Base-by-base conservation (phyloP, 2,113 vertebrate species). In the Oxyura jamaicensis region DNA sequence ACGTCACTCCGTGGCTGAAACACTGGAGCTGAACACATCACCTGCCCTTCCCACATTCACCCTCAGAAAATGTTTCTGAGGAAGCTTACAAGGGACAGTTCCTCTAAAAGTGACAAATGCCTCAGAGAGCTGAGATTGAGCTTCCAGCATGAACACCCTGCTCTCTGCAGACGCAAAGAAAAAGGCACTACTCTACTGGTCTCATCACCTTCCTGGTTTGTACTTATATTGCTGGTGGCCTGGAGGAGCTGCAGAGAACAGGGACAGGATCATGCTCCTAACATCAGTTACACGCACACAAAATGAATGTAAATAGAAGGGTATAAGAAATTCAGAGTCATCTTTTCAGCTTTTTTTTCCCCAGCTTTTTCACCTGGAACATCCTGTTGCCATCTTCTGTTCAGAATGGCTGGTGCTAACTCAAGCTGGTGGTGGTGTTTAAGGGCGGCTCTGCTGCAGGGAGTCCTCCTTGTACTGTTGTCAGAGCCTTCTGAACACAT, bases 181-280 rank as follows among this genome's bases (percentile, higher is more conserved):
- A 39, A 63, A 83, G 4, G 26, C 83, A 4, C 1, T 1, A 3
- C 14, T 31, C 50, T 22, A 4, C 1, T 3, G 18, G 79, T 58
- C 59, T 77, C n/a, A 0, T 8, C 26, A 29, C 67, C 86, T 31
- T 62, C 68, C 41, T 6, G 18, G 15, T 18, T 72, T 76, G 21
- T 5, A 0, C 39, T 62, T 7, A 1, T 2, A 18, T 22, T 7
- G 5, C 59, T 28, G 80, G 44, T 65, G 67, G 88, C 56, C 86
- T 46, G 60, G n/a, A 78, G 91, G 88, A 91, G 88, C 95, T 92
- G 86, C 80, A 48, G 67, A 42, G 66, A 82, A 48, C 46, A 21
- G 0, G 12, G 42, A 8, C 55, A 50, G 35, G 56, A n/a, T n/a
- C 60, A 17, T 59, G 39, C 23, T 58, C 69, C 80, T 42, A 12